These are phyloP conservation scores for Rhogogaster chlorosoma DNA, from an alignment of 2,888 invertebrate genomes.

Conservation along the genomic window DNA sequence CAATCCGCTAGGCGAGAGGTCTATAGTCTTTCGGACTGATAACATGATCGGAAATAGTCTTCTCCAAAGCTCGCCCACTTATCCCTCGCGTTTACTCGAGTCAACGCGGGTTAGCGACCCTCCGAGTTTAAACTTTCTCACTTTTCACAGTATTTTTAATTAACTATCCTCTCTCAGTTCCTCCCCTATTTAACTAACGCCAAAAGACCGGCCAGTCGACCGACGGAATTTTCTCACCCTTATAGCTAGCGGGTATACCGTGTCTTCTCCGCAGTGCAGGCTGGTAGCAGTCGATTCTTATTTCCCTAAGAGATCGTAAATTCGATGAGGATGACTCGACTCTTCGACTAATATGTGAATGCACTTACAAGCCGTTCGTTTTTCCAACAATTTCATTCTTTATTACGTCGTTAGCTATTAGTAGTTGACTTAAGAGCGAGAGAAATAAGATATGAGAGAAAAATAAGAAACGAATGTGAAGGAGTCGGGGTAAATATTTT, in stretches of 20 bases:
- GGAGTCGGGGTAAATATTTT: background rate
- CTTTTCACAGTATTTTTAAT: constrained; percentile 31
- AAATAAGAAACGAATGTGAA: background rate
- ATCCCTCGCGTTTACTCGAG: background rate
- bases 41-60: background rate
- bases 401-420: background rate
- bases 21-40: background rate
- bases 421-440: background rate
- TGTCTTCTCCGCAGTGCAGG: background rate
- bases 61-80: background rate
- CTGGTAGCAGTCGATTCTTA: background rate
- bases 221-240: constrained; percentile 4
- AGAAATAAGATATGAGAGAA: background rate
- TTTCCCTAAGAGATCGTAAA: constrained; percentile 40
- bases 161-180: constrained; percentile 19
- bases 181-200: constrained; percentile 17
- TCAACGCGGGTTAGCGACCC: background rate
- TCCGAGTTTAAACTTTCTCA: constrained; percentile 24
- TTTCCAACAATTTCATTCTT: background rate
- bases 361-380: background rate
- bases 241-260: background rate
- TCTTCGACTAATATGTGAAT: constrained; percentile 2
- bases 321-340: constrained; percentile 40
- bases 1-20: background rate
- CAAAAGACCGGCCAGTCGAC: background rate